phyloP scores from a whole-genome alignment of 37 sponge, comb jelly and placozoan species.

The Eunapius fragilis region DNA sequence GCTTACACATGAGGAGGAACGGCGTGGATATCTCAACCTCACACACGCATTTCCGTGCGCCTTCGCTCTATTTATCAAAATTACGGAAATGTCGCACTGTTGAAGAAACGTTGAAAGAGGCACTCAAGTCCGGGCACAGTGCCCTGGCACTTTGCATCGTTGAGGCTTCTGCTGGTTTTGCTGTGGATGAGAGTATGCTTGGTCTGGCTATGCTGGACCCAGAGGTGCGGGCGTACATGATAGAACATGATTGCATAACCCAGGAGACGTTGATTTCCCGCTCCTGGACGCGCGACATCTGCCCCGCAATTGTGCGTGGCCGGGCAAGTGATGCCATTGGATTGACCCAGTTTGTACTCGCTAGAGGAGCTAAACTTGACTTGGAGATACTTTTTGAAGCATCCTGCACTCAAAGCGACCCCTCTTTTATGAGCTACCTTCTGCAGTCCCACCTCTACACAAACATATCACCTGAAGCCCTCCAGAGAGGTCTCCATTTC shows the following conservation, averaged over 20 bases:
- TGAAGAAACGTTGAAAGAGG: neutral
- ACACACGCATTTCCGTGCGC: neutral
- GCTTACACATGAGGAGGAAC: neutral
- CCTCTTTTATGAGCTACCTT: neutral
- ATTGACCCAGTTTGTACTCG: neutral
- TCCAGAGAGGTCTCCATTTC: neutral
- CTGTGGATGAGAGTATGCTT: conserved; percentile 1
- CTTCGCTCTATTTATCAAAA: neutral
- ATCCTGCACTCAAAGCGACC: neutral
- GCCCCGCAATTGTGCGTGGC: neutral
- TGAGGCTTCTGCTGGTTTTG: conserved; percentile 7
- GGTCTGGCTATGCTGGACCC: neutral
- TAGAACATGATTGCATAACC: neutral
- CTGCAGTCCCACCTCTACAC: neutral
- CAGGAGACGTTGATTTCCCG: neutral
- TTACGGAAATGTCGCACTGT: neutral
- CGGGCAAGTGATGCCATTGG: neutral
- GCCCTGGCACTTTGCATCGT: neutral
- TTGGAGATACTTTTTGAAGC: neutral
- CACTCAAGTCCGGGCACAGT: neutral
- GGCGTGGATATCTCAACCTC: neutral
- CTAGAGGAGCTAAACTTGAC: neutral
- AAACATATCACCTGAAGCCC: neutral
- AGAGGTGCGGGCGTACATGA: neutral
- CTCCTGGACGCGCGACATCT: neutral